phyloP scores from a whole-genome alignment of 2,797 vertebrate genomes.

The Nothura maculosa region DNA sequence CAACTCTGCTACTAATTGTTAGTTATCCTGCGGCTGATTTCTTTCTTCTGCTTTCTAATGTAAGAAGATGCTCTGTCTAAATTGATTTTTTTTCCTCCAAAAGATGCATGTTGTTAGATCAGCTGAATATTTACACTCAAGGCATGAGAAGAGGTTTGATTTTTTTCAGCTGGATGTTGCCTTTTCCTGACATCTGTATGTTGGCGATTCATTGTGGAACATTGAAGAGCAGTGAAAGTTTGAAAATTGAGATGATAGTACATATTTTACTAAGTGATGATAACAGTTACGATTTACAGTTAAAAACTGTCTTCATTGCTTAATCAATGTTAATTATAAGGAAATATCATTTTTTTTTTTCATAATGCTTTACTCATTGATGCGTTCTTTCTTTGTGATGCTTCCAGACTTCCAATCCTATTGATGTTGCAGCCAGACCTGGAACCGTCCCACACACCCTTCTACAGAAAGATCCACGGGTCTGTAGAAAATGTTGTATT shows the following conservation, averaged over 20 bases:
- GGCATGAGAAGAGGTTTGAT: neutral
- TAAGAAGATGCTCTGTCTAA: slow-evolving; percentile 34
- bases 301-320: neutral
- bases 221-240: neutral
- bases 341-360: neutral
- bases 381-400: slow-evolving; percentile 14
- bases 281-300: neutral
- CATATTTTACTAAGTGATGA: neutral
- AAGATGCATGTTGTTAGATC: neutral
- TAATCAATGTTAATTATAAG: neutral
- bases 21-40: slow-evolving; percentile 72
- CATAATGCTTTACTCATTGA: neutral
- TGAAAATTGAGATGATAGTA: neutral
- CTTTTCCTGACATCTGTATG: neutral
- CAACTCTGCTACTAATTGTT: slow-evolving; percentile 81
- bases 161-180: neutral
- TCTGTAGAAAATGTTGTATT: slow-evolving; percentile 74
- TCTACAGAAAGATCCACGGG: slow-evolving; percentile 97
- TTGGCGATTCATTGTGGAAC: too few relatives aligned
- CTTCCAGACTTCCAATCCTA: slow-evolving; percentile 94
- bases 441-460: slow-evolving; percentile 95
- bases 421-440: slow-evolving; percentile 93
- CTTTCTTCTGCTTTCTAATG: slow-evolving; percentile 33
- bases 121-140: neutral
- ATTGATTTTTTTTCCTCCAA: neutral